Evolutionary conservation across 2,113 vertebrate species (phyloP).

Genomic region (Emydura subglobosa): DNA sequence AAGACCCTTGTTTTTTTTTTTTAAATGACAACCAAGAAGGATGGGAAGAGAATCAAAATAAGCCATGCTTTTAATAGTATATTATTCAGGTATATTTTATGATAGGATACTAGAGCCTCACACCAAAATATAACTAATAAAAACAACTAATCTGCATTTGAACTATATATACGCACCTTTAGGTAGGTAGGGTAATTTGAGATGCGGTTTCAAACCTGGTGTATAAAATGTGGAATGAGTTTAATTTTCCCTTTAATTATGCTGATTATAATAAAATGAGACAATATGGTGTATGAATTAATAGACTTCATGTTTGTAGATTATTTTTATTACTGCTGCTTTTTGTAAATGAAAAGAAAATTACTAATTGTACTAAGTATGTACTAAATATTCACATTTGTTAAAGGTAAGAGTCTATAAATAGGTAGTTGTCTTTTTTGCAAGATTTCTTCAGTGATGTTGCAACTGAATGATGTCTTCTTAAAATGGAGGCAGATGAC

Average conservation of each 20-base stretch:
- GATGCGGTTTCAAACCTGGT: conserved; percentile 20
- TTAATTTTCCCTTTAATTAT: conserved; percentile 8
- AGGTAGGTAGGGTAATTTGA: neutral
- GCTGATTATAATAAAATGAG: conserved; percentile 4
- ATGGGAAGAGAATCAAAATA: neutral
- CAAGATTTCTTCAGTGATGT: neutral
- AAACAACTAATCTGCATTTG: conserved; percentile 2
- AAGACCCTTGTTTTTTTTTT: neutral
- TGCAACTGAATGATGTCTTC: conserved; percentile 4
- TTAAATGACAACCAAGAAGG: neutral
- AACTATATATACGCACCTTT: conserved; percentile 9
- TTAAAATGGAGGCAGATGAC: neutral
- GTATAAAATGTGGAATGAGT: neutral
- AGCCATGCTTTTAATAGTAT: neutral
- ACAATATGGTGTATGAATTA: neutral
- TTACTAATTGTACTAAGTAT: neutral
- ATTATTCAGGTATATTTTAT: neutral
- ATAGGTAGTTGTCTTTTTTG: conserved; percentile 8
- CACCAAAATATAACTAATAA: neutral
- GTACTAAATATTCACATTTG: neutral
- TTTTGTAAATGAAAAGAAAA: conserved; percentile 51
- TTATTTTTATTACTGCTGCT: conserved; percentile 10
- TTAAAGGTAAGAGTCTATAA: neutral
- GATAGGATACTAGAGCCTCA: neutral
- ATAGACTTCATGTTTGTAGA: neutral